A percentile compares a stretch with the other conserved stretches of the same genome.
These are phyloP conservation scores for Pachypeltis micranthus DNA, from an alignment of 1,140 invertebrate genomes.

Conservation along the genomic window DNA sequence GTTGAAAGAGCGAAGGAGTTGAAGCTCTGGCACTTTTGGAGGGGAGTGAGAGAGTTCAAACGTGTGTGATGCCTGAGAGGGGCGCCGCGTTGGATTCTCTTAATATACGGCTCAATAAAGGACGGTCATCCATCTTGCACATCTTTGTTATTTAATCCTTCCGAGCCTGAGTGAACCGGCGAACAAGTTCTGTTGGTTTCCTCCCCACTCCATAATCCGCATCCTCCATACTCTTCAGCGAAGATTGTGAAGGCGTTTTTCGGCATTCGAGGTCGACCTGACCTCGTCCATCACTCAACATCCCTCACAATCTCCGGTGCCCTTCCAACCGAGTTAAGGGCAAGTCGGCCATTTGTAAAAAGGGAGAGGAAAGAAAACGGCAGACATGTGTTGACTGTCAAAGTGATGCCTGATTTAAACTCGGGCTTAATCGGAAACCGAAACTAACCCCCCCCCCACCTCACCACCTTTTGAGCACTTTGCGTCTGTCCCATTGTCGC, in stretches of 20 bases:
- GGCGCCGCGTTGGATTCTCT: not conserved
- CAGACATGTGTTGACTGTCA: no score
- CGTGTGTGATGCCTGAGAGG: no score
- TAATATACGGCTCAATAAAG: conserved; percentile 6
- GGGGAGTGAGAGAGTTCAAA: no score
- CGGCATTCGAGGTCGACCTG: not conserved
- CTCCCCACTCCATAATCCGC: no score
- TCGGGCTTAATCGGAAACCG: no score
- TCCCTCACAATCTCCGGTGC: conserved; percentile 3
- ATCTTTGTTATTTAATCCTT: conserved; percentile 10
- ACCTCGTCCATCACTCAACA: conserved; percentile 5
- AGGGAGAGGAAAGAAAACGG: no score
- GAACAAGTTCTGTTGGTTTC: not conserved
- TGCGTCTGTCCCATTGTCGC: no score
- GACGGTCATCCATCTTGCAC: conserved; percentile 9
- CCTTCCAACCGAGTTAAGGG: not conserved
- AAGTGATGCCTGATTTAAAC: no score
- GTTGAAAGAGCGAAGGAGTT: no score
- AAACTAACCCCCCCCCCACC: no score
- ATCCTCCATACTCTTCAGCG: not conserved
- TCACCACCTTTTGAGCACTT: no score
- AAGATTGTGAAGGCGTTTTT: not conserved
- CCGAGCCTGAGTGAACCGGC: not conserved
- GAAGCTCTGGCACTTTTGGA: no score
- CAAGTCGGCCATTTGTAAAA: not conserved